phyloP scores from a whole-genome alignment of 2,797 vertebrate species.

The Otolemur crassicaudatus region DNA sequence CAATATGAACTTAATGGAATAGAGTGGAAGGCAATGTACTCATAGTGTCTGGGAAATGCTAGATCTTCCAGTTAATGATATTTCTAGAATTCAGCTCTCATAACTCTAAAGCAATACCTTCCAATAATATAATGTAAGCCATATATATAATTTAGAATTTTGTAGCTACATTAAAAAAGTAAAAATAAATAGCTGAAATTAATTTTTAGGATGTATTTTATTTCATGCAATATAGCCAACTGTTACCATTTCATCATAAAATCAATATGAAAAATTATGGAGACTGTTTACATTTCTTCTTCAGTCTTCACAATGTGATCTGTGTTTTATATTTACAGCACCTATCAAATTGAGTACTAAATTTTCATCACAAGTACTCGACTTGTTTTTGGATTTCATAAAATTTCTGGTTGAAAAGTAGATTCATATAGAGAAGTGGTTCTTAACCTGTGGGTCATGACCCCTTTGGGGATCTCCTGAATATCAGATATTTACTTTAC shows the following conservation, averaged over 20 bases:
- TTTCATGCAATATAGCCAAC: background rate
- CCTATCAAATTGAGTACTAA: background rate
- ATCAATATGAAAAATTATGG: conserved; percentile 15
- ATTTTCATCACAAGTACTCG: background rate
- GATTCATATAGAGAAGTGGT: background rate
- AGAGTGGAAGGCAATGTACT: background rate
- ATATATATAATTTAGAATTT: background rate
- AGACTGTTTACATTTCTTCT: background rate
- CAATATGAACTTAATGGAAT: conserved; percentile 57
- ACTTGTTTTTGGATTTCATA: background rate
- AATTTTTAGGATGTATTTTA: background rate
- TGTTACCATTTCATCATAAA: background rate
- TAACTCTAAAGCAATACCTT: background rate
- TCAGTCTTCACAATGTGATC: background rate
- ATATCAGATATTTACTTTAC: too few relatives aligned
- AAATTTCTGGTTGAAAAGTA: background rate
- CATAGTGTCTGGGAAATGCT: conserved; percentile 21
- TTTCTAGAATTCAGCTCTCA: conserved; percentile 3
- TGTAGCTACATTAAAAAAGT: background rate
- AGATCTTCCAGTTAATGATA: conserved; percentile 19
- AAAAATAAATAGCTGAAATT: conserved; percentile 25
- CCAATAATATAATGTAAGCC: background rate
- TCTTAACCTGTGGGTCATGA: too few relatives aligned
- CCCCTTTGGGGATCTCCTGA: too few relatives aligned
- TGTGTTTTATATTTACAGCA: background rate